Percentiles rank a stretch among this genome's conserved stretches.
phyloP scores from a whole-genome alignment of 2,113 vertebrate species.

The Trematomus loennbergii region DNA sequence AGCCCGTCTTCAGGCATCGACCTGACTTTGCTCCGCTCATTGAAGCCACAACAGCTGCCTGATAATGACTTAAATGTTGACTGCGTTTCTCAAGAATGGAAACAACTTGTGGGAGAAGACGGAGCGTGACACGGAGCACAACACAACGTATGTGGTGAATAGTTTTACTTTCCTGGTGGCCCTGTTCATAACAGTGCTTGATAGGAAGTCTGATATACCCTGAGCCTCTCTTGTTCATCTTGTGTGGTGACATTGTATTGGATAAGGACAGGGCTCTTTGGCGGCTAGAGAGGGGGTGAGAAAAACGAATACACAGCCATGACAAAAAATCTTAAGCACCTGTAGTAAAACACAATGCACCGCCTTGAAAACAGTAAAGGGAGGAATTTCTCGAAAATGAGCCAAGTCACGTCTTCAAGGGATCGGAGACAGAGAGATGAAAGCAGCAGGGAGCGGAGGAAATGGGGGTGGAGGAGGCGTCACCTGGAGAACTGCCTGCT shows the following conservation, averaged over 20 bases:
- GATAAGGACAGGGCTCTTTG: constrained; percentile 60
- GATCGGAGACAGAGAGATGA: constrained; percentile 77
- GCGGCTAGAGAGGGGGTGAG: constrained; percentile 13
- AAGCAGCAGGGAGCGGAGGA: constrained; percentile 77
- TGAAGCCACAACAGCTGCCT: constrained; percentile 16
- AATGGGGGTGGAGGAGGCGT: constrained; percentile 80
- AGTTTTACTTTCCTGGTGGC: constrained; percentile 38
- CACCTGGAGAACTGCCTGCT: constrained; percentile 71
- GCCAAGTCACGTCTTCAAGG: constrained; percentile 84
- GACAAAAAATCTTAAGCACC: constrained; percentile 77
- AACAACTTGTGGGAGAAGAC: constrained; percentile 45
- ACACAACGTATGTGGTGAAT: constrained; percentile 24
- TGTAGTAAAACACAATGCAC: constrained; percentile 83
- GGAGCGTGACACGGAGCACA: constrained; percentile 34
- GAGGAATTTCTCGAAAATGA: constrained; percentile 82
- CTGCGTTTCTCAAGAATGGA: constrained; percentile 30
- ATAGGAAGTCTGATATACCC: constrained; percentile 80
- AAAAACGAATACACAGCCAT: constrained; percentile 14
- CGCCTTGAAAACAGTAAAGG: constrained; percentile 77
- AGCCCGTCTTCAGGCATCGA: neutral
- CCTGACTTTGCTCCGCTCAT: neutral
- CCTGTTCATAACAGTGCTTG: constrained; percentile 59
- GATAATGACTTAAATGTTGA: constrained; percentile 42
- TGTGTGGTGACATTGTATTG: constrained; percentile 80
- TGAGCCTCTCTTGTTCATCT: constrained; percentile 70